Percentiles rank a stretch among this genome's conserved stretches.
Conservation (phyloP, 2,888 invertebrate species). For the Lagria hirta region DNA sequence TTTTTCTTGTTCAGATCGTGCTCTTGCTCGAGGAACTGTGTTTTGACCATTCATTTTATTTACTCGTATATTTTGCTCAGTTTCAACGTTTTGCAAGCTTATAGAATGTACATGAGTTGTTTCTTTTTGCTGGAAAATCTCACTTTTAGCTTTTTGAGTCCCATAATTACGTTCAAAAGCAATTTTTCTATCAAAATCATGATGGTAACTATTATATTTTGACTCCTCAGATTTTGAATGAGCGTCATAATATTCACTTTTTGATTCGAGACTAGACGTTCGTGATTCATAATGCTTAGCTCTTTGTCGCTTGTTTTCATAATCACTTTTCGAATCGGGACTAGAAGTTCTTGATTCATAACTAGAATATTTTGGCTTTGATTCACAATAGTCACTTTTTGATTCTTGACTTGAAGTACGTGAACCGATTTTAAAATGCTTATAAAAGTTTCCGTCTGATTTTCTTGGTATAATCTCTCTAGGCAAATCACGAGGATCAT, state of each 20-base stretch:
- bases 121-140: slow-evolving; percentile 51
- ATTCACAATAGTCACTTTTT: slow-evolving; percentile 68
- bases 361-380: slow-evolving; percentile 63
- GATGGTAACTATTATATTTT: slow-evolving; percentile 32
- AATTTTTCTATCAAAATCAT: slow-evolving; percentile 51
- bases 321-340: slow-evolving; percentile 66
- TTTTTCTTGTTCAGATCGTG: slow-evolving; percentile 34
- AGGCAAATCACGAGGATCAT: slow-evolving; percentile 74
- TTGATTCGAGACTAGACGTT: slow-evolving; percentile 70
- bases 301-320: slow-evolving; percentile 45
- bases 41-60: slow-evolving; percentile 60
- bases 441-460: slow-evolving; percentile 73
- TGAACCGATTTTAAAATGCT: slow-evolving; percentile 67
- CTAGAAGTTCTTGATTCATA: slow-evolving; percentile 64
- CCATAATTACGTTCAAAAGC: slow-evolving; percentile 54
- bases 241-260: slow-evolving; percentile 62
- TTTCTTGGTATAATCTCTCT: slow-evolving; percentile 71
- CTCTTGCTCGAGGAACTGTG: slow-evolving; percentile 52
- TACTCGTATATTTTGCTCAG: slow-evolving; percentile 62
- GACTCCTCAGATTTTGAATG: slow-evolving; percentile 44
- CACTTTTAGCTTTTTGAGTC: slow-evolving; percentile 42
- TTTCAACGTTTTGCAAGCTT: slow-evolving; percentile 70
- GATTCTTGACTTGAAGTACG: slow-evolving; percentile 67
- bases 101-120: slow-evolving; percentile 66
- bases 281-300: slow-evolving; percentile 60